Conservation (phyloP, 2,113 vertebrate species). For the Bujurquina vittata region DNA sequence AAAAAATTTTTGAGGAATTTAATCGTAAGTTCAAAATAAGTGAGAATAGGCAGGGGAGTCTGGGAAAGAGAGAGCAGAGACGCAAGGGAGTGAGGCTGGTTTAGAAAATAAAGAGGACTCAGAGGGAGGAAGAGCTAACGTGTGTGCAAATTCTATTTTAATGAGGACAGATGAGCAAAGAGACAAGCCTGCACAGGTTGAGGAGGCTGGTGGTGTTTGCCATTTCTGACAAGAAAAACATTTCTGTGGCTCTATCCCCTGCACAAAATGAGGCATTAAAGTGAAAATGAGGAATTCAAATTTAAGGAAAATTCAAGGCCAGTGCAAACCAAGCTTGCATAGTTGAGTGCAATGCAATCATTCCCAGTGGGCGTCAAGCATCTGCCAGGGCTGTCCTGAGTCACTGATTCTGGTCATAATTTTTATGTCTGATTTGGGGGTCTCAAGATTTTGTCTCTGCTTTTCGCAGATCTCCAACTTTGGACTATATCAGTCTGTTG, state of each 20-base stretch:
- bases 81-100: not conserved
- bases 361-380: not conserved
- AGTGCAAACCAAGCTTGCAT: not conserved
- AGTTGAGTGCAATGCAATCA: not conserved
- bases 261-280: not conserved
- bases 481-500: not conserved
- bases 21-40: slow-evolving; percentile 39
- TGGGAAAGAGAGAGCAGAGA: not conserved
- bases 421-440: not conserved
- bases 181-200: not conserved
- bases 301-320: not conserved
- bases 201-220: not conserved
- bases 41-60: not conserved
- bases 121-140: not conserved
- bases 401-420: not conserved
- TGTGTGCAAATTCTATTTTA: slow-evolving; percentile 2
- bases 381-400: too few species aligned
- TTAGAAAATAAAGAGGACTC: slow-evolving; percentile 12
- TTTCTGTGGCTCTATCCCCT: not conserved
- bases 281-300: too few species aligned
- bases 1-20: slow-evolving; percentile 58
- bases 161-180: slow-evolving; percentile 53
- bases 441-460: not conserved
- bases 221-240: not conserved
- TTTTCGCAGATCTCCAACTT: not conserved